phyloP scores from a whole-genome alignment of 2,888 invertebrate genomes.

The Pseudococcus jackbeardsleyi region DNA sequence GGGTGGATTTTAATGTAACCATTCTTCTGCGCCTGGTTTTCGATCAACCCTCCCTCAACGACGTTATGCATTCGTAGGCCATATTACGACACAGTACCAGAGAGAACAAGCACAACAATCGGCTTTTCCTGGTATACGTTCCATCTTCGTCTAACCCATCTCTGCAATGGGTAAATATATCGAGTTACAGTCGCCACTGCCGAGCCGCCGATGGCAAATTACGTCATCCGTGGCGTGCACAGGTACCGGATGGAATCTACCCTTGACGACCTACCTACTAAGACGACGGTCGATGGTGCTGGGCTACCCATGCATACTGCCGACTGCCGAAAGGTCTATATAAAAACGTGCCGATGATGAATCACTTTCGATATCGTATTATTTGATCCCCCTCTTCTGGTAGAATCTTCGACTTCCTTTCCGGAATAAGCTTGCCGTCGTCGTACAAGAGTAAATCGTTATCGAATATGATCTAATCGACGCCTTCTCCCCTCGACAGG shows the following conservation, averaged over 20 bases:
- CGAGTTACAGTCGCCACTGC: not conserved
- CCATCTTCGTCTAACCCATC: not conserved
- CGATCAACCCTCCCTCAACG: not conserved
- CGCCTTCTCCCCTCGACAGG: not conserved
- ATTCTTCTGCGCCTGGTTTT: not conserved
- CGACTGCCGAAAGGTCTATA: not conserved
- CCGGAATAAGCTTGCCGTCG: too few relatives aligned
- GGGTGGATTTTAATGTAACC: constrained; percentile 22
- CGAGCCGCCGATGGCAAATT: not conserved
- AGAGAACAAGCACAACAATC: not conserved
- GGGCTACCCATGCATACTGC: not conserved
- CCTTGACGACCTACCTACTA: constrained; percentile 27
- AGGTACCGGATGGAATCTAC: constrained; percentile 25
- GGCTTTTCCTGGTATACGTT: not conserved
- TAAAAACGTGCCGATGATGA: constrained; percentile 14
- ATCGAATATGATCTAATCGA: constrained; percentile 2
- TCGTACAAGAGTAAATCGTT: not conserved
- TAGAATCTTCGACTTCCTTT: not conserved
- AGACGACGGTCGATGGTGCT: not conserved
- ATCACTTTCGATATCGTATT: constrained; percentile 12
- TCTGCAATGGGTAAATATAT: not conserved
- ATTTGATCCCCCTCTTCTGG: not conserved
- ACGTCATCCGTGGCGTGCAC: constrained; percentile 1
- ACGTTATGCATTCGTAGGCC: not conserved
- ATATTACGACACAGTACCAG: not conserved